Base-by-base conservation (phyloP, 2,113 vertebrate genomes). In the Ammodramus savannarum region DNA sequence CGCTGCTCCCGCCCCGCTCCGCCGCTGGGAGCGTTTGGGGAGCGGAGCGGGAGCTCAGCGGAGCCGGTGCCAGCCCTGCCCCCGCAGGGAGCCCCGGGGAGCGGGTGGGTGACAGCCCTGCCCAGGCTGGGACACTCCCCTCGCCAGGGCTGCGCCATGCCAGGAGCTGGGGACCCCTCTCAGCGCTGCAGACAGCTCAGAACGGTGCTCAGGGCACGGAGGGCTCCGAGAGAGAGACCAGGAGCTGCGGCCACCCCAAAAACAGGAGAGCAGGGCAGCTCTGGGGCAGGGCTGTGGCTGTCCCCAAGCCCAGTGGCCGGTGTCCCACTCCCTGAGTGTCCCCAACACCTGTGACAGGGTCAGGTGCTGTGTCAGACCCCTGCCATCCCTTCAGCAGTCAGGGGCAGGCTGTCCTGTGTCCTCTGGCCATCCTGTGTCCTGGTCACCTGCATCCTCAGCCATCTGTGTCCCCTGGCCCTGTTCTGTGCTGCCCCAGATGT, bases 281-380 rank as follows among this genome's bases (percentile, higher is more conserved):
- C 49, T 15, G 43, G 46, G 62, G 41, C 32, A 46, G 21, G 31
- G 19, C 61, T 51, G 7, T 38, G 31, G n/a, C n/a, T 4, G 3
- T 77, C 36, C 44, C 44, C n/a, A n/a, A 8, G 12, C 17, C 34
- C 1, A 1, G 4, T 7, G 51, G 16, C 10, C 0, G 0, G 9
- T n/a, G 39, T 61, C 39, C 20, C 17, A 17, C 8, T 5, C 26
- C 18, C 38, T 62, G 7, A 36, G 18, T 3, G 1, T 57, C 46
- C 46, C 48, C 59, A 38, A 17, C 39, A 23, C 14, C 0, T 0
- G 54, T 51, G 46, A 41, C 8, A 2, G 13, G 5, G 11, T 46
- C 62, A 1, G 5, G 16, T 2, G 5, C 51, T 43, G 21, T 32
- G 26, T 61, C n/a, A 58, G 71, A 8, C 4, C 11, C 29, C 8